These are phyloP conservation scores for Tauraco erythrolophus DNA, from an alignment of 2,113 vertebrate species.

Conservation along the genomic window DNA sequence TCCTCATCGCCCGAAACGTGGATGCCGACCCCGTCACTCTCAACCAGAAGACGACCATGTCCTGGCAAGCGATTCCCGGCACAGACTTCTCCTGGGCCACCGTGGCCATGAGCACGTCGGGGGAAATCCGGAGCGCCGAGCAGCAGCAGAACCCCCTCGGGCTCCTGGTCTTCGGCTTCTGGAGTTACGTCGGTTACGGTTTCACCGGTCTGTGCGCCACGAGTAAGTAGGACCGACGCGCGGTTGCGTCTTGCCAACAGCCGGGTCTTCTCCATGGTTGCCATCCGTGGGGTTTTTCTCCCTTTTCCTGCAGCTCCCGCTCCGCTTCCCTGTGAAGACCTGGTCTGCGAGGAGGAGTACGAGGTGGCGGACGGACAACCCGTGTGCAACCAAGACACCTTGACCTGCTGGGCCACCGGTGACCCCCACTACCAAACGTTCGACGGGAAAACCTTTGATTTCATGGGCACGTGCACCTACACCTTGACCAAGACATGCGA, in stretches of 20 bases:
- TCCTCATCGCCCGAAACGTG: slow-evolving; percentile 42
- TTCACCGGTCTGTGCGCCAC: neutral
- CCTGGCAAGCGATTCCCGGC: slow-evolving; percentile 57
- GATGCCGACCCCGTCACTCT: neutral
- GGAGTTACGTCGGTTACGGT: slow-evolving; percentile 60
- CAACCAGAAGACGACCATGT: neutral
- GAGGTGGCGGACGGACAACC: neutral
- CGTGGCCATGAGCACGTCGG: neutral
- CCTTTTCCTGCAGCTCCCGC: neutral
- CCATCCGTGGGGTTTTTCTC: too few species aligned
- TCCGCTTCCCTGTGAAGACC: fast-evolving
- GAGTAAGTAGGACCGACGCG: neutral
- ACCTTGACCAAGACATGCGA: neutral
- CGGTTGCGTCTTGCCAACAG: fast-evolving
- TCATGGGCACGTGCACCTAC: slow-evolving; percentile 30
- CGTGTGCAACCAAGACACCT: neutral
- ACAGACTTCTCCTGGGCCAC: slow-evolving; percentile 75
- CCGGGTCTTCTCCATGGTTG: neutral
- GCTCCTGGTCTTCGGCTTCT: slow-evolving; percentile 72
- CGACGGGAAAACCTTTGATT: slow-evolving; percentile 19
- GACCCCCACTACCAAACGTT: slow-evolving; percentile 28
- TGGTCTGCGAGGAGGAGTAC: neutral
- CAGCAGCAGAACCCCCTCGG: slow-evolving; percentile 2
- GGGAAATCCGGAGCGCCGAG: fast-evolving
- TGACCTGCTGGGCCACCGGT: neutral